phyloP scores from a whole-genome alignment of 2,888 invertebrate species.

The Chymomyza procnemis region DNA sequence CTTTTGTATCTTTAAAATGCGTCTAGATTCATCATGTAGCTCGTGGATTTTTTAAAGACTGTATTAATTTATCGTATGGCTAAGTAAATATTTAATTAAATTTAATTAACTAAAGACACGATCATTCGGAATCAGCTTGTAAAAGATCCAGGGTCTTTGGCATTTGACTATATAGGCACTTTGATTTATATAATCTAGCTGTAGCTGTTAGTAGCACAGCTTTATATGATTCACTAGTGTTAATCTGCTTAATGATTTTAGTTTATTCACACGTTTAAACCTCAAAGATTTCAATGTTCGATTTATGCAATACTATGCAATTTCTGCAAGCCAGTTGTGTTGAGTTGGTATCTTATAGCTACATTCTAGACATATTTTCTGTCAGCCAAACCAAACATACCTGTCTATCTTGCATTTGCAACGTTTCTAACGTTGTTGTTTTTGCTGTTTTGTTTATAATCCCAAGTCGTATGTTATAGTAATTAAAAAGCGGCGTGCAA shows the following conservation, averaged over 20 bases:
- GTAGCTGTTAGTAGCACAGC: too few relatives aligned
- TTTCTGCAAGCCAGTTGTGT: slow-evolving; percentile 15
- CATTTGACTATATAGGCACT: too few relatives aligned
- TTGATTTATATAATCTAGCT: too few relatives aligned
- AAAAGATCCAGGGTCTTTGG: too few relatives aligned
- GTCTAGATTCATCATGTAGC: too few relatives aligned
- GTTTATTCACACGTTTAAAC: slow-evolving; percentile 16
- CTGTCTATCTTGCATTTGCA: slow-evolving; percentile 21
- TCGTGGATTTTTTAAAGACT: too few relatives aligned
- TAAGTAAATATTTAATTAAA: too few relatives aligned
- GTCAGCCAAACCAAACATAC: slow-evolving; percentile 23
- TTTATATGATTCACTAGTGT: neutral
- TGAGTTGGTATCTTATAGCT: slow-evolving; percentile 23
- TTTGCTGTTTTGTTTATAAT: slow-evolving; percentile 28
- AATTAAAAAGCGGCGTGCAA: slow-evolving; percentile 58
- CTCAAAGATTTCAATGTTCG: slow-evolving; percentile 16
- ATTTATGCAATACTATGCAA: neutral
- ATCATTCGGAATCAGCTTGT: too few relatives aligned
- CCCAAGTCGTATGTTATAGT: slow-evolving; percentile 36
- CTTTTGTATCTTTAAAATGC: too few relatives aligned
- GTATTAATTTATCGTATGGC: too few relatives aligned
- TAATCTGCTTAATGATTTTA: neutral
- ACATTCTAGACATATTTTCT: slow-evolving; percentile 15
- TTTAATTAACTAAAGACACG: too few relatives aligned
- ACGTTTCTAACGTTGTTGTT: neutral